A percentile compares a stretch with the other conserved stretches of the same genome.
Evolutionary conservation across 2,113 vertebrate species (phyloP).

Genomic region (Aspiorhynchus laticeps): DNA sequence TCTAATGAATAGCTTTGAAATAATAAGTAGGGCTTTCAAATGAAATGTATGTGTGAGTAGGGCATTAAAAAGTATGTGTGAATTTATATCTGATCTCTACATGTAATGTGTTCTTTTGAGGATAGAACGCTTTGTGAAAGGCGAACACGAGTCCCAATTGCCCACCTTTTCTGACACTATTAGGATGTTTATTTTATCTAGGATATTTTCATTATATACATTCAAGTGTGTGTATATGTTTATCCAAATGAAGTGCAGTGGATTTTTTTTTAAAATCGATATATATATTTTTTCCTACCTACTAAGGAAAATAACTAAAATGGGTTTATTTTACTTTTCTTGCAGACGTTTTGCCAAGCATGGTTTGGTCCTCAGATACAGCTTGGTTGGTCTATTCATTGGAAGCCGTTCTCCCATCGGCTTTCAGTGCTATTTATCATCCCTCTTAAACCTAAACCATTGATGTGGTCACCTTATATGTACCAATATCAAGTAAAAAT

Average conservation of each 20-base stretch:
- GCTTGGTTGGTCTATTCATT: conserved; percentile 64
- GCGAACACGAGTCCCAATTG: conserved; percentile 65
- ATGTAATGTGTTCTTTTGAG: conserved; percentile 59
- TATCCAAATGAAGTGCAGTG: conserved; percentile 68
- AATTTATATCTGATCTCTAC: conserved; percentile 63
- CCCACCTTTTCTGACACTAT: conserved; percentile 54
- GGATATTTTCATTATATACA: conserved; percentile 69
- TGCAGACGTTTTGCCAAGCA: conserved; percentile 66
- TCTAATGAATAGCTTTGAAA: conserved; percentile 70
- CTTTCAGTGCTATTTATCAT: conserved; percentile 67
- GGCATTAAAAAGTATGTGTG: conserved; percentile 49
- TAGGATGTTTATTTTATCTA: conserved; percentile 54
- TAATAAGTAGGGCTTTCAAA: conserved; percentile 73
- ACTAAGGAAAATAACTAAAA: conserved; percentile 64
- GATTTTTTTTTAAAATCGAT: conserved; percentile 47
- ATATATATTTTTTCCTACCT: conserved; percentile 57
- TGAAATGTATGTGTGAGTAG: conserved; percentile 53
- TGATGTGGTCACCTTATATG: conserved; percentile 76
- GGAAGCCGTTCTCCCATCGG: conserved; percentile 66
- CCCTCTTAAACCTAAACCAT: conserved; percentile 69
- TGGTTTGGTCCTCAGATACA: conserved; percentile 67
- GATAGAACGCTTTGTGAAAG: conserved; percentile 64
- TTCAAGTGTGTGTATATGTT: conserved; percentile 73
- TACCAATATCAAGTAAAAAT: conserved; percentile 71
- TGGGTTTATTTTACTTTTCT: conserved; percentile 59